Evolutionary conservation across 2,888 invertebrate genomes (phyloP), one percentile per base, ranked within the genome.

Genomic region (Cephus sareptanus): DNA sequence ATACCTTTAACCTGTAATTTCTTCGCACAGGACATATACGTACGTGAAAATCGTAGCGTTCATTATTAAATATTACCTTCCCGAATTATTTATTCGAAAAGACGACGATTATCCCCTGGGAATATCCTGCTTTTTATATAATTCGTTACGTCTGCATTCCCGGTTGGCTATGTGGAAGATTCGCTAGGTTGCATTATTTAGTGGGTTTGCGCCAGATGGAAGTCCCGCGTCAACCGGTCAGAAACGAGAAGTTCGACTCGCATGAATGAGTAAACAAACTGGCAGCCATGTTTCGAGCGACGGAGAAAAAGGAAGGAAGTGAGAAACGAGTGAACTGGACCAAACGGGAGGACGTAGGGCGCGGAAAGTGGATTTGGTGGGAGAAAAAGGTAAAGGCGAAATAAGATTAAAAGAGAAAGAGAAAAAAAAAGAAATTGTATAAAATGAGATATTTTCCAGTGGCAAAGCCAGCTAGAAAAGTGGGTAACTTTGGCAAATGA

Each of bases 401-500:
- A 15, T 23, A 56, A 56, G 56, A 56, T 23, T 9, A 23, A 56
- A 23, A 56, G 2, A 37, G 13, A 37, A 23, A 23, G 9, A 56
- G 23, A 56, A 23, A 56, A 23, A 23, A 56, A 23, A 56, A 6
- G 23, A 56, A 56, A 23, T 56, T 23, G 9, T 23, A 56, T 23
- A 56, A 56, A 56, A 23, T 56, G 56, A 23, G 23, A 56, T 56
- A 56, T 56, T 56, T 56, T 56, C 56, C 56, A 56, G 56, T 23
- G 23, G 23, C 56, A 56, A 2, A 56, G 56, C 23, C 23, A 9
- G 56, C 56, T 56, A 15, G 56, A 56, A 56, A 56, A 23, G 56
- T 56, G 56, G 23, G 56, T 75, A 71, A 75, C 75, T 74, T 70
- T 35, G 56, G 40, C 75, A 77, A 75, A 77, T 75, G 77, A 77